These are phyloP conservation scores for Geophilus truncorum DNA, from an alignment of 2,888 invertebrate genomes.

Conservation along the genomic window DNA sequence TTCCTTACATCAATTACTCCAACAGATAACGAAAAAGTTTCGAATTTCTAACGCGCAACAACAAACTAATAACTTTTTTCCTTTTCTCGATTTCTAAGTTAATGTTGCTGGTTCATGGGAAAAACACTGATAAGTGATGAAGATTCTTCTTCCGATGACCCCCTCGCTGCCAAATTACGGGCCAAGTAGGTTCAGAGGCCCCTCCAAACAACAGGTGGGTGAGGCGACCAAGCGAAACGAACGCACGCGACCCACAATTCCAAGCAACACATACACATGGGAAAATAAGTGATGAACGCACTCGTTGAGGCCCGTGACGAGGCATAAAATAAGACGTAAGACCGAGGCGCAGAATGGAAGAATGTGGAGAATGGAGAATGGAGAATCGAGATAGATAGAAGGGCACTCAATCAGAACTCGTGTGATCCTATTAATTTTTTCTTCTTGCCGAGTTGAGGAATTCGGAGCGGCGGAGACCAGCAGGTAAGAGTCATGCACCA, in stretches of 20 bases:
- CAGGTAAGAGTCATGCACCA: not conserved
- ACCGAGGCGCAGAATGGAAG: too few species aligned
- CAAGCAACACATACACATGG: not conserved
- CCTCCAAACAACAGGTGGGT: constrained; percentile 11
- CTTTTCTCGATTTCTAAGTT: not conserved
- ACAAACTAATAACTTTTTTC: not conserved
- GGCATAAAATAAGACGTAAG: not conserved
- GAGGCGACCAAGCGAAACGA: constrained; percentile 12
- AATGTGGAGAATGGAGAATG: not conserved
- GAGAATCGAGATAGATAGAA: not conserved
- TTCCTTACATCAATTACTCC: not conserved
- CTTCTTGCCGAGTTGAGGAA: not conserved
- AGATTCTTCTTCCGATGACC: constrained; percentile 12
- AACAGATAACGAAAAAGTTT: not conserved
- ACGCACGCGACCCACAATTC: constrained; percentile 6
- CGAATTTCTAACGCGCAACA: not conserved
- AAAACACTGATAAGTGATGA: not conserved
- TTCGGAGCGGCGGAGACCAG: not conserved
- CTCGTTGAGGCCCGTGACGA: not conserved
- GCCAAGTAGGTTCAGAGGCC: constrained; percentile 12
- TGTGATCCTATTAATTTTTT: constrained; percentile 4
- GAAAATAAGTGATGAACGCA: not conserved
- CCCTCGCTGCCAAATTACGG: constrained; percentile 1
- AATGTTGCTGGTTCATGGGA: not conserved
- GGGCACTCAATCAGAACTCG: not conserved